Evolutionary conservation across 1,140 invertebrate species (phyloP), one percentile per base, ranked within the genome.

Genomic region (Pachypeltis micranthus): DNA sequence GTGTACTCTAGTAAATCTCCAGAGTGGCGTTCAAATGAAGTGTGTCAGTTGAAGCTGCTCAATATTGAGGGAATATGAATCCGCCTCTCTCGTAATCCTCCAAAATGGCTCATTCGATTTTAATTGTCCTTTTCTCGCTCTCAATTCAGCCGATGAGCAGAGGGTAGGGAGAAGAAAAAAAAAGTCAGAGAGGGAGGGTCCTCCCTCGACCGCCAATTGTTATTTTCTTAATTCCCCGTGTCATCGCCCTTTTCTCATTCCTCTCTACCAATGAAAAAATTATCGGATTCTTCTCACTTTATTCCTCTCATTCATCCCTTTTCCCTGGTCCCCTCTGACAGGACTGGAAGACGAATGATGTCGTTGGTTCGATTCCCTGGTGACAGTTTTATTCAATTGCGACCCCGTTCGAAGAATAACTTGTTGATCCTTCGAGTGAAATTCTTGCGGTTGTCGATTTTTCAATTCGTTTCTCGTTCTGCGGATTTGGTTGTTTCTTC

Each of bases 141-240:
- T 25, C 0, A 7, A n/a, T 24, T 57, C 16, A 24, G 23, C 24
- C 7, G n/a, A 10, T 56, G 26, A 31, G 51, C n/a, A 12, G 27
- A 24, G 16, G 19, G 51, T 19, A 34, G 16, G 27, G 47, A 63
- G 21, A 29, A 29, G 61, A 57, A 29, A 29, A 21, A 23, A 39
- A 16, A 44, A 34, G 47, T n/a, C n/a, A 29, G 28, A 24, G 21
- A 31, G 26, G 31, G 59, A 55, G 47, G 24, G 63, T 25, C 34
- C 7, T 28, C 56, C 51, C 34, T 14, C 63, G 3, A 23, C 34
- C 23, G 19, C 62, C 62, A 51, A 16, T 60, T 59, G n/a, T 60
- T n/a, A 62, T 39, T 34, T 29, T n/a, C 24, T 60, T 19, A 51
- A 16, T 60, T 65, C 29, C 34, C n/a, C 28, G 19, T 29, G 12